Evolutionary conservation across 2,113 vertebrate species (phyloP), one percentile per base, ranked within the genome.

Genomic region (Oxyura jamaicensis): DNA sequence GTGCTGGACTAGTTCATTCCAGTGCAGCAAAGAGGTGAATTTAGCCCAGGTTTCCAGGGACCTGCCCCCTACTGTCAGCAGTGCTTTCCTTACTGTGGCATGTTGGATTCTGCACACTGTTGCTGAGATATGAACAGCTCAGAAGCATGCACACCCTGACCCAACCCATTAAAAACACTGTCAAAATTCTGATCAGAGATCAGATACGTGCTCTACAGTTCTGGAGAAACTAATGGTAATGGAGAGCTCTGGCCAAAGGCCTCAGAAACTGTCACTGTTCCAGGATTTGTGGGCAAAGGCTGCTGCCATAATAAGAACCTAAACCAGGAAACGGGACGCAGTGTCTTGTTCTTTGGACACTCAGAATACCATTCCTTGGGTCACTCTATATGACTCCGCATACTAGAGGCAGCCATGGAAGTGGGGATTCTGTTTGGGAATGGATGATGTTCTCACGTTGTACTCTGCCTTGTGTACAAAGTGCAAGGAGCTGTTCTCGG

Each of bases 121-220:
- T 56, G 21, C 76, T 83, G 68, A 88, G 63, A 46, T 44, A 77
- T 12, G 55, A 17, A 44, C 85, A 85, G 50, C n/a, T 88, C 4
- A 36, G 74, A 91, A 39, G 23, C 28, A n/a, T 1, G 18, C 25
- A 83, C 19, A 83, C 46, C 22, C 78, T 78, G 63, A 88, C 42
- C 25, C 85, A 91, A 41, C 42, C 65, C 72, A 50, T 58, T 86
- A 66, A 88, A 65, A 28, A 73, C 39, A 29, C 26, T 67, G 46
- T 33, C 69, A 91, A 88, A 93, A 91, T 86, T 86, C 65, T 71
- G 39, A 68, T 72, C 65, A 71, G 76, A 74, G 91, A 91, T 79
- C 66, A 86, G 76, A 86, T 48, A 35, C 35, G 28, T 75, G 60
- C 33, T 90, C 39, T 75, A 58, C 28, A 84, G 35, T 53, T 83